These are phyloP conservation scores for Cisticola juncidis DNA, from an alignment of 2,113 vertebrate genomes.

Conservation along the genomic window DNA sequence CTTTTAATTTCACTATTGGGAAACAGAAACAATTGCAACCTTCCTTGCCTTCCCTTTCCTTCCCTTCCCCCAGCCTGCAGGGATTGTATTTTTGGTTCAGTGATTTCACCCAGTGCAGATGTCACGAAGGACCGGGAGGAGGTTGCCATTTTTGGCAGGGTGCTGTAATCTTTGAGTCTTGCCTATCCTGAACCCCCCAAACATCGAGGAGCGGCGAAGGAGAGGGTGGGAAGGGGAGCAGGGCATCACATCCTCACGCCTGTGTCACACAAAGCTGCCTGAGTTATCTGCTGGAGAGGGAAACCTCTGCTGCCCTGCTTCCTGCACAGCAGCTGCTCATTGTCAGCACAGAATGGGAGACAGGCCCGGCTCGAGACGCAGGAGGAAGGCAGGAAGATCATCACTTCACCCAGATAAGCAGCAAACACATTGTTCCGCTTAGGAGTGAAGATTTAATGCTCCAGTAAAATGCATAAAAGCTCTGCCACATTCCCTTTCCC, in stretches of 20 bases:
- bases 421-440: slow-evolving; percentile 19
- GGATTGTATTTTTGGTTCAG: not conserved
- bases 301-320: slow-evolving; percentile 31
- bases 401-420: slow-evolving; percentile 52
- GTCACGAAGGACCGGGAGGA: not conserved
- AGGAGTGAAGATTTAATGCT: slow-evolving; percentile 20
- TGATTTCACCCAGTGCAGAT: slow-evolving; percentile 28
- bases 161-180: not conserved
- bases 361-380: not conserved
- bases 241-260: not conserved
- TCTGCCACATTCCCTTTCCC: not conserved
- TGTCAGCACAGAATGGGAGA: slow-evolving; percentile 32
- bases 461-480: not conserved
- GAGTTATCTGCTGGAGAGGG: not conserved
- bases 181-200: not conserved
- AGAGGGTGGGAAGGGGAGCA: not conserved
- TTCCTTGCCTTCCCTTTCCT: not conserved
- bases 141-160: slow-evolving; percentile 18
- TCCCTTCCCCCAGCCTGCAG: not conserved
- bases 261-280: not conserved
- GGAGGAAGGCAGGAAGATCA: slow-evolving; percentile 54
- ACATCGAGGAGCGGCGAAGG: not conserved
- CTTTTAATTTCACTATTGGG: not conserved
- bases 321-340: slow-evolving; percentile 36
- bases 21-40: slow-evolving; percentile 15